Evolutionary conservation across 2,888 invertebrate genomes (phyloP), one percentile per base, ranked within the genome.

Genomic region (Esperia sulphurella): DNA sequence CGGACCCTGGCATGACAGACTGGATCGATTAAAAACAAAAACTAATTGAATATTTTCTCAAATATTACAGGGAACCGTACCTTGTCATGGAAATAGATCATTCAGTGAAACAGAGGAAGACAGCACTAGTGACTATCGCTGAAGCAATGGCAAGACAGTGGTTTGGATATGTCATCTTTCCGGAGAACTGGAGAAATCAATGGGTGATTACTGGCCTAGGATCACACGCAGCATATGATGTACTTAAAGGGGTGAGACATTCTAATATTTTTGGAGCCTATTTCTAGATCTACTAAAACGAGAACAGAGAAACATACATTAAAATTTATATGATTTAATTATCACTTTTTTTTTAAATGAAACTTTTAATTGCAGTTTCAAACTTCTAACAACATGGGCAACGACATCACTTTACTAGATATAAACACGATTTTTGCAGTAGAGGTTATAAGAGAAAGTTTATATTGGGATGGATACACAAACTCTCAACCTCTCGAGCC

Each of bases 61-160:
- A 2, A 21, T 21, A 21, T 50, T 57, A 38, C 45, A 89, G 88
- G 89, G 89, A 89, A 49, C 86, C 88, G 0, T 71, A 85, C 46
- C 41, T 89, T 0, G 58, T 83, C 0, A 87, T 87, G 83, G 78
- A 80, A 43, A 52, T 51, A 1, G 43, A 50, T 39, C 82, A 68
- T 51, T 81, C 75, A 14, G 61, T 71, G n/a, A 81, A 50, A 65
- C 92, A 79, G 79, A 91, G 75, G 57, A 83, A 58, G 68, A 90
- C 57, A 35, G 78, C 71, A 0, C 79, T 91, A 0, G 66, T 89
- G 0, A 84, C 90, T 3, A 88, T 93, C 33, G 91, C 92, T 0
- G 93, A 94, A 68, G 94, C 94, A 50, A 79, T 94, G 51, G 83
- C 93, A 0, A 93, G 92, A 55, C 93, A 92, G 74, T 94, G 94